These are phyloP conservation scores for Epinephelus malabaricus DNA, from an alignment of 2,797 vertebrate genomes.

Conservation along the genomic window DNA sequence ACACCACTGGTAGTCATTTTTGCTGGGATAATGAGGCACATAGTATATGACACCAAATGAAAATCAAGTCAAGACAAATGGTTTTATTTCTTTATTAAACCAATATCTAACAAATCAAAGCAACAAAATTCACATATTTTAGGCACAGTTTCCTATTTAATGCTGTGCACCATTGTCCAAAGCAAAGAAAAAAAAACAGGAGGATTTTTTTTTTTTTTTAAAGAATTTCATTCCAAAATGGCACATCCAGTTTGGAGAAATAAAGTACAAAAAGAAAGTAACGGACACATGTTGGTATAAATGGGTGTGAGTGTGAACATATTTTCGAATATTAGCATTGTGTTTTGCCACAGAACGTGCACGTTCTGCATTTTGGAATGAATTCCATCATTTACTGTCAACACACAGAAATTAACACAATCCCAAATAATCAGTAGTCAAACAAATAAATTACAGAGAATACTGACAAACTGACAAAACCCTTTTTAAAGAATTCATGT, in stretches of 20 bases:
- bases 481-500: constrained; percentile 45
- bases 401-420: constrained; percentile 68
- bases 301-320: not conserved
- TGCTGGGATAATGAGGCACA: not conserved
- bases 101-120: constrained; percentile 24
- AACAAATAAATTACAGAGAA: constrained; percentile 89
- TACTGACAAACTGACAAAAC: constrained; percentile 66
- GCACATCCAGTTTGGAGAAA: constrained; percentile 36
- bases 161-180: constrained; percentile 85
- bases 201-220: too few relatives aligned
- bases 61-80: not conserved
- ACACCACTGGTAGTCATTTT: not conserved
- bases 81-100: constrained; percentile 67
- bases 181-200: constrained; percentile 1
- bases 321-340: not conserved
- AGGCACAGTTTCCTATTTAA: constrained; percentile 43
- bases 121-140: constrained; percentile 59
- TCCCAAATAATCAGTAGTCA: constrained; percentile 86
- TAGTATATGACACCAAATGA: not conserved
- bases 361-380: constrained; percentile 42
- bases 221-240: constrained; percentile 46
- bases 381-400: constrained; percentile 64
- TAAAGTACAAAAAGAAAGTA: not conserved
- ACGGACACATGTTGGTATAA: not conserved
- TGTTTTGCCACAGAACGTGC: constrained; percentile 20